Conservation (phyloP, 35 echinoderm and acorn worm genomes). For the Holothuria glaberrima region DNA sequence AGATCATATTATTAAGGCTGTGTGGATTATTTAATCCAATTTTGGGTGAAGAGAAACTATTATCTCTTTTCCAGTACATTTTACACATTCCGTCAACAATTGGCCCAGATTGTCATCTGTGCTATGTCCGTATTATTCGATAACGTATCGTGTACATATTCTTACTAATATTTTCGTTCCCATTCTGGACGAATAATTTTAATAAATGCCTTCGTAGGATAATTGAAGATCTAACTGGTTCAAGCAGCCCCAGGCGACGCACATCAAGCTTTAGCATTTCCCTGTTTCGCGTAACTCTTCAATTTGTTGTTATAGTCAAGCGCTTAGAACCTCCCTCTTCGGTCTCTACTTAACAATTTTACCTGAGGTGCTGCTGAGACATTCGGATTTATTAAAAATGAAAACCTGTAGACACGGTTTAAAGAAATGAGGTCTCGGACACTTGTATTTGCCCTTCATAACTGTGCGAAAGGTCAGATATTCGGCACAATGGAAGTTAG, state of each 20-base stretch:
- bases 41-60: too few relatives aligned
- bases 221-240: slow-evolving; percentile 51
- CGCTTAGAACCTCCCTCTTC: slow-evolving; percentile 30
- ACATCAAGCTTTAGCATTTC: slow-evolving; percentile 28
- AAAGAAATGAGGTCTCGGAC: too few relatives aligned
- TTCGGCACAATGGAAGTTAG: too few relatives aligned
- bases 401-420: slow-evolving; percentile 13
- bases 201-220: slow-evolving; percentile 47
- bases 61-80: too few relatives aligned
- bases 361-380: slow-evolving; percentile 35
- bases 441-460: too few relatives aligned
- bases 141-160: slow-evolving; percentile 40
- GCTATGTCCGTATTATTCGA: slow-evolving; percentile 30
- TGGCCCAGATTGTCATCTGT: slow-evolving; percentile 44
- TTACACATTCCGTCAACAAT: slow-evolving; percentile 4
- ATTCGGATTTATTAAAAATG: slow-evolving; percentile 41
- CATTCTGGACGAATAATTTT: slow-evolving; percentile 30
- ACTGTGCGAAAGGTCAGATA: too few relatives aligned
- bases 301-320: slow-evolving; percentile 47
- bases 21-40: too few relatives aligned
- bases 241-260: slow-evolving; percentile 37
- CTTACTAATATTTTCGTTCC: slow-evolving; percentile 51
- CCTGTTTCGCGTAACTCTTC: slow-evolving; percentile 20
- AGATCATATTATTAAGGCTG: too few relatives aligned
- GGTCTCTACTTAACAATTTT: slow-evolving; percentile 19